Conservation (phyloP, 1,140 invertebrate genomes). For the Cecropterus lyciades region DNA sequence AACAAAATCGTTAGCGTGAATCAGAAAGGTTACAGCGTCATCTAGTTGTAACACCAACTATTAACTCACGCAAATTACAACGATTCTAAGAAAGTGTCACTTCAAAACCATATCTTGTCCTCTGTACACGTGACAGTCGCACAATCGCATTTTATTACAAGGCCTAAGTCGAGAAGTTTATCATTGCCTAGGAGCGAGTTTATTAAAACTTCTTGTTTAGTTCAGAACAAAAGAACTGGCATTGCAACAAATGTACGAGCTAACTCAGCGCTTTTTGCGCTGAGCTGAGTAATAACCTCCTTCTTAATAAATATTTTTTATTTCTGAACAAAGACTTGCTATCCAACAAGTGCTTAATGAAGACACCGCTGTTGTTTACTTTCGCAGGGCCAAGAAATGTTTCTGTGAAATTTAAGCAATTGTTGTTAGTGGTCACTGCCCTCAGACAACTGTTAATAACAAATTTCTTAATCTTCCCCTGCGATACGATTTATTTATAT, state of each 20-base stretch:
- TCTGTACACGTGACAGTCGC: neutral
- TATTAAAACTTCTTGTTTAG: constrained; percentile 36
- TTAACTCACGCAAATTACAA: no score
- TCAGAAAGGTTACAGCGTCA: no score
- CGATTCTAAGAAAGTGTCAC: no score
- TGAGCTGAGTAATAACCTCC: constrained; percentile 34
- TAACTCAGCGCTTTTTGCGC: constrained; percentile 32
- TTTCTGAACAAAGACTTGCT: constrained; percentile 12
- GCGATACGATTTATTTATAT: no score
- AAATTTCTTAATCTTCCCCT: no score
- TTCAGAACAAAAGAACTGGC: constrained; percentile 32
- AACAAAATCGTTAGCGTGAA: no score
- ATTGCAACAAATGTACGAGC: constrained; percentile 27
- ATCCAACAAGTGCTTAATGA: constrained; percentile 5
- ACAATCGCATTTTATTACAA: neutral
- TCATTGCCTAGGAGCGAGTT: constrained; percentile 23
- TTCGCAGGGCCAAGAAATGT: neutral
- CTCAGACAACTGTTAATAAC: no score
- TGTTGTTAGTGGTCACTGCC: neutral
- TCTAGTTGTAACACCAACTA: no score
- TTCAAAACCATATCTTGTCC: neutral
- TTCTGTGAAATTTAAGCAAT: neutral
- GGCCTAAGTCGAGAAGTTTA: constrained; percentile 29
- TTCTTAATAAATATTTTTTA: constrained; percentile 28
- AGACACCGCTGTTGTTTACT: neutral